Percentiles rank a stretch among this genome's conserved stretches.
phyloP scores from a whole-genome alignment of 2,113 vertebrate genomes.

The Chloroceryle aenea region DNA sequence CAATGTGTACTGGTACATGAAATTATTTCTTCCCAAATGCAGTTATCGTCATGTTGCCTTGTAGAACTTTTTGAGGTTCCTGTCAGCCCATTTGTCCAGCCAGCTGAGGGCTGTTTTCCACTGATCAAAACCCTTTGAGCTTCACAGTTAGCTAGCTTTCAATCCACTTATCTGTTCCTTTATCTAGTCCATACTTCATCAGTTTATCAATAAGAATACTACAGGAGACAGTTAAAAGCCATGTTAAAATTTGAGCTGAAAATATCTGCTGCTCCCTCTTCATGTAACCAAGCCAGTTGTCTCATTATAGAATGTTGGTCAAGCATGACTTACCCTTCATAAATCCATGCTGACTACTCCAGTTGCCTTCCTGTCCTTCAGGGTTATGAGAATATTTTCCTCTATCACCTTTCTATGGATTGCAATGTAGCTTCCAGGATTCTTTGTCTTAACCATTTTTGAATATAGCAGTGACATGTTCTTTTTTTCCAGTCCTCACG shows the following conservation, averaged over 20 bases:
- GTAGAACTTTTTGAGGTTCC: not conserved
- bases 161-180: not conserved
- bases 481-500: not conserved
- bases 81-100: not conserved
- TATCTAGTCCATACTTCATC: not conserved
- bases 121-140: not conserved
- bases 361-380: not conserved
- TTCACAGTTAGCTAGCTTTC: not conserved
- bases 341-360: not conserved
- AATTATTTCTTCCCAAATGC: not conserved
- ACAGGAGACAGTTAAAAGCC: not conserved
- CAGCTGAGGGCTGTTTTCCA: not conserved
- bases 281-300: not conserved
- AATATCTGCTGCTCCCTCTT: not conserved
- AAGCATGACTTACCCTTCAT: not conserved
- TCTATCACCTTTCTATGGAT: not conserved
- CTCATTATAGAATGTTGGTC: not conserved
- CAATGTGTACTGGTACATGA: not conserved
- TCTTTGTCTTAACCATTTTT: not conserved
- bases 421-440: not conserved
- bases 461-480: not conserved
- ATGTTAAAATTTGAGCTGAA: not conserved
- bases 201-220: not conserved
- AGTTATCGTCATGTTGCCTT: not conserved
- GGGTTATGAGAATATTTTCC: not conserved